phyloP scores from a whole-genome alignment of 2,888 invertebrate genomes.

The Stenodera caucasica region DNA sequence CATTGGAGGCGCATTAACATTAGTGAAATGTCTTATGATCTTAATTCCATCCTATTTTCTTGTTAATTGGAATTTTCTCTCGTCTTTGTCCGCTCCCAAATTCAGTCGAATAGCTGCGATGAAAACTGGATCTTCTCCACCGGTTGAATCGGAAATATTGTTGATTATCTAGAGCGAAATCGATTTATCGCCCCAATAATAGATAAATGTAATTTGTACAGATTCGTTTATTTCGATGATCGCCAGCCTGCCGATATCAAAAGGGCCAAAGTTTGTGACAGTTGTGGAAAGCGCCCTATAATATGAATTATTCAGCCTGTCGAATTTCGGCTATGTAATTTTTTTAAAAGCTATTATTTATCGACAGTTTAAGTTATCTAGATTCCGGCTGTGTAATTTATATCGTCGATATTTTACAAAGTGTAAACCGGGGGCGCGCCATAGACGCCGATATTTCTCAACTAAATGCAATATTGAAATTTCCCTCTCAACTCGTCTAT shows the following conservation, averaged over 20 bases:
- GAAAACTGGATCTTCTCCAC: background rate
- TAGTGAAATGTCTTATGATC: slow-evolving; percentile 35
- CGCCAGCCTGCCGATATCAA: too few species aligned
- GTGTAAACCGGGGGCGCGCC: slow-evolving; percentile 48
- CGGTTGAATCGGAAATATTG: background rate
- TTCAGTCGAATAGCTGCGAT: background rate
- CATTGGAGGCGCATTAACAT: slow-evolving; percentile 35
- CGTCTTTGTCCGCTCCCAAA: slow-evolving; percentile 18
- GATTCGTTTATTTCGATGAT: too few species aligned
- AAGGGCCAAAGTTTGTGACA: background rate
- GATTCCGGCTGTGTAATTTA: slow-evolving; percentile 49
- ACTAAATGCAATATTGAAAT: slow-evolving; percentile 49
- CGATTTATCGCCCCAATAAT: background rate
- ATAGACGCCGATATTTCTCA: slow-evolving; percentile 49
- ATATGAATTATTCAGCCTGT: slow-evolving; percentile 43
- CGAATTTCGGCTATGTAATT: slow-evolving; percentile 43
- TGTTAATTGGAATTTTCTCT: slow-evolving; percentile 35
- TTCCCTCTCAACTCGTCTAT: slow-evolving; percentile 48
- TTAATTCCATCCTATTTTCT: slow-evolving; percentile 34
- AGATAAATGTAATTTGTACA: background rate
- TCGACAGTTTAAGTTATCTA: slow-evolving; percentile 49
- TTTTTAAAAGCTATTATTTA: slow-evolving; percentile 51
- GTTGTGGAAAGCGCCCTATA: background rate
- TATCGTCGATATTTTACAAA: slow-evolving; percentile 50
- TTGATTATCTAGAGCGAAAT: background rate